Base-by-base conservation (phyloP, 2,888 invertebrate species). In the Cataglyphis albicans region DNA sequence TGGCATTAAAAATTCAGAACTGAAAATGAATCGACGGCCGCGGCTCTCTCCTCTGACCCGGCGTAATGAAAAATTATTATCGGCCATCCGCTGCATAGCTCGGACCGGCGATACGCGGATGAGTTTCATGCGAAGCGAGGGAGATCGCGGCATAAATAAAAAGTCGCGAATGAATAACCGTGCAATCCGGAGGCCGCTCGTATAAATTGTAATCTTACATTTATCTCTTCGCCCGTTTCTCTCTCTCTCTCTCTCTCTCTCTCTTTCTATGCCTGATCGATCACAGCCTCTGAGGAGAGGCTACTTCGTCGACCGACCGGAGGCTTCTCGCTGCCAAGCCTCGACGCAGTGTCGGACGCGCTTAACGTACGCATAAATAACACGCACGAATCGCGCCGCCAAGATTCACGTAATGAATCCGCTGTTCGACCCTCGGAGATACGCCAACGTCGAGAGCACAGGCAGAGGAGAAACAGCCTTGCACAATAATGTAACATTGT, bases 1-100 rank as follows among this genome's bases (percentile, higher is more conserved):
- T 15, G 18, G 9, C 21, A 29, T 44, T 57, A 59, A 44, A 78
- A 78, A 59, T 32, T 3, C 70, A 52, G 18, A 6, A 59, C 32
- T 25, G 29, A 44, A 52, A 67, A 41, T 29, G 38, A 9, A 25
- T 41, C 18, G 52, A 21, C 6, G 41, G 5, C 12, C 38, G 57
- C 41, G 65, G 29, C 70, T 70, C 18, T 80, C 48, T 63, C 82
- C 75, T 65, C 76, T 52, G 78, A 85, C 73, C 85, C 75, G 74
- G 73, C 15, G 75, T 89, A 87, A 89, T 88, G 88, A 88, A 87
- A 88, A 88, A 87, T 88, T 89, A 89, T 88, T 87, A 87, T 88
- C 87, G 83, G 55, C 63, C 81, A 52, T 52, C 61, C 65, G 82
- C 72, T 85, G 76, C 72, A 63, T 63, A 68, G 61, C 76, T 72